Evolutionary conservation across 2,797 vertebrate species (phyloP), one percentile per base, ranked within the genome.

Genomic region (Scolopax rusticola): DNA sequence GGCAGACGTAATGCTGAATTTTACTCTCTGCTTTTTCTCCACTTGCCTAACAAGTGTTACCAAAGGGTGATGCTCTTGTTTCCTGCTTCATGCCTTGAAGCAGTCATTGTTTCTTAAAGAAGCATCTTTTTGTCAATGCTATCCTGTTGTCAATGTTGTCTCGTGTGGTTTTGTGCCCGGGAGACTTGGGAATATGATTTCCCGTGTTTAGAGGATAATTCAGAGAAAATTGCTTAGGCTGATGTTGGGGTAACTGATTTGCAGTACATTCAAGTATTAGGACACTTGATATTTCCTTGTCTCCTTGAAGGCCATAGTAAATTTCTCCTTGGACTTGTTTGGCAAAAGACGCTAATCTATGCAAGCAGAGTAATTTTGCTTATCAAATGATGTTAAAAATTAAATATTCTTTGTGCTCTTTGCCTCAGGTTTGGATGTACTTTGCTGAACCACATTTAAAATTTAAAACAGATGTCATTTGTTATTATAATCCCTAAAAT

Each of bases 381-480:
- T 77, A 90, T 83, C 43, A 57, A 84, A 30, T 75, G 40, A 59
- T 80, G 60, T 74, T 94, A 67, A 91, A 79, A 94, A 86, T 79
- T 71, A 84, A 95, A 18, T 89, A 60, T 81, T 93, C 68, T 69
- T 68, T 88, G 41, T 77, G 30, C 15, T 86, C 15, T 79, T 86
- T 94, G 83, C 83, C 89, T 94, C 43, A 25, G 75, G 70, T 94
- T 94, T 89, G 32, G 36, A 79, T 94, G 56, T 91, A 33, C 69
- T 87, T 94, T 96, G 54, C 28, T 84, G 76, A 93, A 73, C 21
- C 43, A 30, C 67, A 78, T 93, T 84, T 97, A 94, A 87, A 95
- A 82, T 95, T 95, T 94, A 89, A 94, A 95, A 12, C 56, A 80
- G n/a, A 67, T 94, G 76, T 77, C 24, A 80, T 95, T 91, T 95